Evolutionary conservation across 2,113 vertebrate genomes (phyloP).

Genomic region (Microtus richardsoni): DNA sequence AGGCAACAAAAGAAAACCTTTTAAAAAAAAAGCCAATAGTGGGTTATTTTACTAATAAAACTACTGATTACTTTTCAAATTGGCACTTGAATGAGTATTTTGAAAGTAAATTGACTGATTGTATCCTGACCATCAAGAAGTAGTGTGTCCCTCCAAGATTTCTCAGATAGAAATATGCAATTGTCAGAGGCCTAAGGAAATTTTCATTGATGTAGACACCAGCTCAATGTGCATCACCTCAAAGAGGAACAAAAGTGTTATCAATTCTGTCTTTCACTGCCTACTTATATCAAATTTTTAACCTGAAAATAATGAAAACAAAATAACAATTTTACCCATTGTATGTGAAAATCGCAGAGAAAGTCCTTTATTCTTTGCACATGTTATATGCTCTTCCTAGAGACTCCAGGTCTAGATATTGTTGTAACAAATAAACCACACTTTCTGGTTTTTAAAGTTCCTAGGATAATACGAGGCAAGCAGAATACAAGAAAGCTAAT

Average conservation of each 20-base stretch:
- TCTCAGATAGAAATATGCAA: slow-evolving; percentile 2
- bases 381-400: not conserved
- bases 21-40: not conserved
- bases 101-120: slow-evolving; percentile 41
- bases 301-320: slow-evolving; percentile 45
- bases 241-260: not conserved
- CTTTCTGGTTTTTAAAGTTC: slow-evolving; percentile 50
- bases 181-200: not conserved
- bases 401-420: not conserved
- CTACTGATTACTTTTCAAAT: slow-evolving; percentile 57
- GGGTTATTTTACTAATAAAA: slow-evolving; percentile 62
- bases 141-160: not conserved
- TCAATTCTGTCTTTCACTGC: not conserved
- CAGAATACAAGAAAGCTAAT: not conserved
- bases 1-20: slow-evolving; percentile 50
- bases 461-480: not conserved
- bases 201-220: not conserved
- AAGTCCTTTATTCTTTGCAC: not conserved
- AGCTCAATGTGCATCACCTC: not conserved
- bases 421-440: not conserved
- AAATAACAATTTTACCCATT: slow-evolving; percentile 25
- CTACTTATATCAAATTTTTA: not conserved
- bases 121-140: slow-evolving; percentile 35
- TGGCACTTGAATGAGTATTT: slow-evolving; percentile 41
- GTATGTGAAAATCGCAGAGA: not conserved